phyloP scores from a whole-genome alignment of 1,140 invertebrate genomes.

The Drosophila equinoxialis region DNA sequence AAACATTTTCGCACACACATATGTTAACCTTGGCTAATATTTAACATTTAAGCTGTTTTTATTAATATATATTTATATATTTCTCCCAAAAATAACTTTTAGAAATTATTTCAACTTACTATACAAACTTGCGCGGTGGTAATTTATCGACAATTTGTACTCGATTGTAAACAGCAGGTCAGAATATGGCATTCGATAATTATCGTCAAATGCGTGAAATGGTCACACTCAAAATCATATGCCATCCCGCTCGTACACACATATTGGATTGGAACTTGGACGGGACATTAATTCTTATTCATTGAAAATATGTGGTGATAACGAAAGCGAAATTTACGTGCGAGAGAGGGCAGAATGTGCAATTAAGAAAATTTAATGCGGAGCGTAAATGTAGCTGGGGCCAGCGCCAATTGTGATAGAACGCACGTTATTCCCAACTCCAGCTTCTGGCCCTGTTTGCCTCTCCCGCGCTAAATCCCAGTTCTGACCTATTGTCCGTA shows the following conservation, averaged over 20 bases:
- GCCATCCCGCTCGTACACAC: slow-evolving; percentile 35
- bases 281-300: slow-evolving; percentile 58
- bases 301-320: slow-evolving; percentile 76
- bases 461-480: neutral
- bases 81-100: no score
- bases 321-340: slow-evolving; percentile 60
- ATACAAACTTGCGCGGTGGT: no score
- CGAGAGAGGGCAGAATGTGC: slow-evolving; percentile 55
- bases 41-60: neutral
- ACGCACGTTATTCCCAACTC: slow-evolving; percentile 12
- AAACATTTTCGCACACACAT: neutral
- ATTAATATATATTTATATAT: no score
- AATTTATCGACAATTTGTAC: no score
- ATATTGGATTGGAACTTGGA: slow-evolving; percentile 52
- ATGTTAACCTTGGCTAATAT: neutral
- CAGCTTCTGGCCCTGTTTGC: neutral
- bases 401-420: slow-evolving; percentile 36
- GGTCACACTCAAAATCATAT: neutral
- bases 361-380: slow-evolving; percentile 50
- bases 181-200: no score
- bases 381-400: slow-evolving; percentile 47
- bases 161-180: no score
- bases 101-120: slow-evolving; percentile 28
- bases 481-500: neutral
- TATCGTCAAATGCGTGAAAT: no score